phyloP scores from a whole-genome alignment of 1,140 invertebrate genomes.

The Habropoda laboriosa region DNA sequence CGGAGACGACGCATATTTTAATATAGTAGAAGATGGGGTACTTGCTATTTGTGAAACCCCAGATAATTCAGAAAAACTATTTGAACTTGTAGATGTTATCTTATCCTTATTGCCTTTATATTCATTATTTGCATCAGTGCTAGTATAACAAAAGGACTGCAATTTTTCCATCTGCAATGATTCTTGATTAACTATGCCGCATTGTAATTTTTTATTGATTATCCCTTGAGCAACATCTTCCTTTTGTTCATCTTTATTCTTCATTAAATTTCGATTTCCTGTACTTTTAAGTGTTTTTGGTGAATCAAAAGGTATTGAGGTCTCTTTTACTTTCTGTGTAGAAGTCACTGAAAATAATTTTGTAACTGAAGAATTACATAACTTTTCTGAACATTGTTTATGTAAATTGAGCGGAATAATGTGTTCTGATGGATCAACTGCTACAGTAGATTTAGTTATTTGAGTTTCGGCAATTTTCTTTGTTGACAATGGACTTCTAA shows the following conservation, averaged over 20 bases:
- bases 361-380: not conserved
- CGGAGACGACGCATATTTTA: conserved; percentile 73
- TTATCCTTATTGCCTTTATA: conserved; percentile 58
- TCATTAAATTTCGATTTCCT: not conserved
- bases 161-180: conserved; percentile 3
- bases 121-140: conserved; percentile 15
- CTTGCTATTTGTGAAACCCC: conserved; percentile 77
- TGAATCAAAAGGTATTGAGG: not conserved
- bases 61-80: conserved; percentile 75
- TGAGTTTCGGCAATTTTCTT: conserved; percentile 48
- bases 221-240: not conserved
- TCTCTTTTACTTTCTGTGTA: conserved; percentile 23
- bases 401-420: conserved; percentile 54
- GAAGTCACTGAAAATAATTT: not conserved
- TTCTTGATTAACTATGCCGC: conserved; percentile 8
- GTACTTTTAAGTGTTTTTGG: conserved; percentile 10
- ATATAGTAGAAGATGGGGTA: conserved; percentile 69
- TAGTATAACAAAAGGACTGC: conserved; percentile 1
- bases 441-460: conserved; percentile 17
- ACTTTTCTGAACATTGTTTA: not conserved
- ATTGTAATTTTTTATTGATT: conserved; percentile 50
- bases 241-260: conserved; percentile 5
- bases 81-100: conserved; percentile 69
- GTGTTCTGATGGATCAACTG: conserved; percentile 59
- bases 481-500: conserved; percentile 51